Percentiles rank a stretch among this genome's conserved stretches.
phyloP scores from a whole-genome alignment of 2,888 invertebrate species.

The Meliscaeva auricollis region DNA sequence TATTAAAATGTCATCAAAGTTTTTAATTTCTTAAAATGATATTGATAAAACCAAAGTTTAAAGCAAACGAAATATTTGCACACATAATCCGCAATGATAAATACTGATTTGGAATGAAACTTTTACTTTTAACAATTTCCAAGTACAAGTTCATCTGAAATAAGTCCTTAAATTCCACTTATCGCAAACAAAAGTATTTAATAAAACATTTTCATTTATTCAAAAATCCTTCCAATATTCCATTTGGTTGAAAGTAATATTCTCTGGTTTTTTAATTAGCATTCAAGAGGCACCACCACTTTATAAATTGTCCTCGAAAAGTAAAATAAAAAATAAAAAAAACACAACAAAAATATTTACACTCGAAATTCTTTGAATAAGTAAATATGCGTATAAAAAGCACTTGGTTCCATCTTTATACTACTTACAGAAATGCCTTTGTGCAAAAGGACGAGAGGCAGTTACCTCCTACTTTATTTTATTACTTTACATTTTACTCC shows the following conservation, averaged over 20 bases:
- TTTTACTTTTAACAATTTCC: no score
- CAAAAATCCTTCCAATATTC: neutral
- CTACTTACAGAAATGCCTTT: neutral
- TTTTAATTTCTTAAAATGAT: no score
- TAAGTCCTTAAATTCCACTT: neutral
- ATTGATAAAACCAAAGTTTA: no score
- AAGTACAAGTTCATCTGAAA: neutral
- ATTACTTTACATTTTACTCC: constrained; percentile 31
- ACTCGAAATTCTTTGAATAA: constrained; percentile 19
- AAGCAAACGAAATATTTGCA: no score
- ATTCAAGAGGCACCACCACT: constrained; percentile 12
- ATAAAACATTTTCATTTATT: constrained; percentile 19
- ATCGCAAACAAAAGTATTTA: neutral
- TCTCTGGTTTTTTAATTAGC: constrained; percentile 16
- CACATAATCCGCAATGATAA: no score
- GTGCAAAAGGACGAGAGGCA: neutral
- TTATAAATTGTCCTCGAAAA: neutral
- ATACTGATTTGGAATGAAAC: no score
- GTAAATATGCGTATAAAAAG: constrained; percentile 37
- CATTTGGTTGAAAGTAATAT: constrained; percentile 23
- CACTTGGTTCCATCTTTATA: constrained; percentile 1
- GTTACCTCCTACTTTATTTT: constrained; percentile 41
- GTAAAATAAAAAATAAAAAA: neutral
- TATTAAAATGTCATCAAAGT: no score
- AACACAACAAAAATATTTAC: constrained; percentile 26